A percentile compares a stretch with the other conserved stretches of the same genome.
These are phyloP conservation scores for Albula goreensis DNA, from an alignment of 2,113 vertebrate genomes.

Conservation along the genomic window DNA sequence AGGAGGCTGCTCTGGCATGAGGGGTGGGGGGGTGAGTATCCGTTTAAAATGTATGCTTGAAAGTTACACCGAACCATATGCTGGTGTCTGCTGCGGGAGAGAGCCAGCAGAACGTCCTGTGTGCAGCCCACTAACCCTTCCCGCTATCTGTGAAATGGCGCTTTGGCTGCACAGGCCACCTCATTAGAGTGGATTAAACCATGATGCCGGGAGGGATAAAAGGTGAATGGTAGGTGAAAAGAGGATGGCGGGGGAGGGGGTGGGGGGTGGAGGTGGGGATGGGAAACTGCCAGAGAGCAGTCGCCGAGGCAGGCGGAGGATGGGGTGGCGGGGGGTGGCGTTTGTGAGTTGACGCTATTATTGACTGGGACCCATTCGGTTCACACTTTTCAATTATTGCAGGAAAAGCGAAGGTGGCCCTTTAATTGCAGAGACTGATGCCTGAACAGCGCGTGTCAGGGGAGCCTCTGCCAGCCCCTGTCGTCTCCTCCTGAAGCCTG, in stretches of 20 bases:
- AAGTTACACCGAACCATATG: slow-evolving; percentile 28
- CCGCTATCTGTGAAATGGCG: slow-evolving; percentile 40
- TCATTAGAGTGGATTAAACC: slow-evolving; percentile 86
- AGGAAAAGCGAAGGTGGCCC: slow-evolving; percentile 73
- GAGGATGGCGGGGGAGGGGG: slow-evolving; percentile 41
- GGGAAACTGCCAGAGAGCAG: too few species aligned
- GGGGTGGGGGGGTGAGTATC: slow-evolving; percentile 18
- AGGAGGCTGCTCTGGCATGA: not conserved
- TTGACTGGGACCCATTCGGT: slow-evolving; percentile 78
- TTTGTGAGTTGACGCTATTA: slow-evolving; percentile 74
- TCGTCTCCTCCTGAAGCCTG: slow-evolving; percentile 72
- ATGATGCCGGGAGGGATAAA: slow-evolving; percentile 77
- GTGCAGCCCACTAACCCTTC: not conserved
- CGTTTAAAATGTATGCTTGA: slow-evolving; percentile 33
- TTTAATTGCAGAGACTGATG: slow-evolving; percentile 80
- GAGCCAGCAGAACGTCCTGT: slow-evolving; percentile 43
- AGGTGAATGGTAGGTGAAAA: slow-evolving; percentile 67
- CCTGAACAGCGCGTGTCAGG: slow-evolving; percentile 71
- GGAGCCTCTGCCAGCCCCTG: slow-evolving; percentile 68
- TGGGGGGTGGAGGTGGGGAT: slow-evolving; percentile 44
- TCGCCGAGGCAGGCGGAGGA: slow-evolving; percentile 16
- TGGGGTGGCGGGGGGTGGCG: slow-evolving; percentile 41
- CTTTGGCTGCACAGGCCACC: slow-evolving; percentile 66
- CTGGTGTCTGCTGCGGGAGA: slow-evolving; percentile 44
- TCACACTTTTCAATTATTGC: slow-evolving; percentile 82